Conservation (phyloP, 2,888 invertebrate genomes). For the Serripes groenlandicus region DNA sequence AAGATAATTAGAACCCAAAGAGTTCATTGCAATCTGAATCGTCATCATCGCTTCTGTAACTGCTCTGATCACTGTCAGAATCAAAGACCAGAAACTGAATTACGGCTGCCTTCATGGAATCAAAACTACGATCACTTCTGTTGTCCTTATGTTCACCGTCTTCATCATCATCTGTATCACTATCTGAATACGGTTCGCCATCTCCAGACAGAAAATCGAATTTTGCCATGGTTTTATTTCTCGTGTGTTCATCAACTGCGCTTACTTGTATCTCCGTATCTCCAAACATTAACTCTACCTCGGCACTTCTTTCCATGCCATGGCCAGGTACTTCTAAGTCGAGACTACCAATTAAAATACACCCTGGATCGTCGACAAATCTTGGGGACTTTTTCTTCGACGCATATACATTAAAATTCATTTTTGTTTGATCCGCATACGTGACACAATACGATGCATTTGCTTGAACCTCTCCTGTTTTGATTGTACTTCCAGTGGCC, state of each 20-base stretch:
- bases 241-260: conserved; percentile 51
- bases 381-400: conserved; percentile 54
- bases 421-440: conserved; percentile 20
- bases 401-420: conserved; percentile 49
- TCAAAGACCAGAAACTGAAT: too few relatives aligned
- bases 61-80: too few relatives aligned
- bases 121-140: too few relatives aligned
- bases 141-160: too few relatives aligned
- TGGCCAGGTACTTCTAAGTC: conserved; percentile 31
- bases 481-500: conserved; percentile 47
- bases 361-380: conserved; percentile 53
- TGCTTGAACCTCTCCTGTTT: conserved; percentile 46
- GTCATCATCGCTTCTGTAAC: too few relatives aligned
- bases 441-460: conserved; percentile 38
- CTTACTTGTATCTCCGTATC: conserved; percentile 64
- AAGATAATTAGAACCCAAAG: too few relatives aligned
- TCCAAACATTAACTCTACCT: conserved; percentile 66
- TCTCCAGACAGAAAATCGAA: conserved; percentile 63
- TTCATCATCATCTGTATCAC: too few relatives aligned
- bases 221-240: conserved; percentile 32
- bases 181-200: conserved; percentile 50
- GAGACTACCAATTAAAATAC: conserved; percentile 52
- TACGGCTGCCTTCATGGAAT: too few relatives aligned
- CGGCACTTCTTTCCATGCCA: conserved; percentile 42
- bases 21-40: too few relatives aligned